Evolutionary conservation across 2,888 invertebrate genomes (phyloP).

Genomic region (Luperina testacea): DNA sequence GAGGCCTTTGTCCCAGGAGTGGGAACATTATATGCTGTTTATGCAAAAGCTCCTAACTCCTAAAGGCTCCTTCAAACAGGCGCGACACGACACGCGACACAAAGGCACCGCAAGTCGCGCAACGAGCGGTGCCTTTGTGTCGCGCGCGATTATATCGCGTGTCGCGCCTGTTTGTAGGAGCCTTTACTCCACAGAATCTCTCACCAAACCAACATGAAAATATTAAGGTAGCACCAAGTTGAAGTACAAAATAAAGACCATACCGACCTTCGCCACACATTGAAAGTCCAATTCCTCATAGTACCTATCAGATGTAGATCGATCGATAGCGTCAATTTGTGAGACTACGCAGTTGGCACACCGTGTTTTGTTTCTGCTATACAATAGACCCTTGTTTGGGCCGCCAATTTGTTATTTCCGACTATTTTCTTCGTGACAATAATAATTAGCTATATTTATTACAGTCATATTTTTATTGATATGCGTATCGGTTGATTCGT

Average conservation of each 20-base stretch:
- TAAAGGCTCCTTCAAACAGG: no score
- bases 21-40: background rate
- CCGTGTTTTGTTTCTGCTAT: slow-evolving; percentile 46
- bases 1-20: background rate
- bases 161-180: no score
- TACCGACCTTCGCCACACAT: slow-evolving; percentile 56
- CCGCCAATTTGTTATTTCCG: slow-evolving; percentile 61
- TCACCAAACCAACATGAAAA: slow-evolving; percentile 9
- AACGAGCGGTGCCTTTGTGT: no score
- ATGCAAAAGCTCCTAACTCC: background rate
- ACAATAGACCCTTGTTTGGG: slow-evolving; percentile 50
- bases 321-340: slow-evolving; percentile 64
- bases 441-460: slow-evolving; percentile 34
- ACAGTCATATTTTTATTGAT: slow-evolving; percentile 30
- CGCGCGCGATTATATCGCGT: no score
- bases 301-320: slow-evolving; percentile 67
- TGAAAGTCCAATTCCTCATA: slow-evolving; percentile 59
- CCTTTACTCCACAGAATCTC: slow-evolving; percentile 4
- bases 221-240: slow-evolving; percentile 18
- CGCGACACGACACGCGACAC: no score
- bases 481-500: slow-evolving; percentile 42
- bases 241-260: slow-evolving; percentile 33
- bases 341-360: slow-evolving; percentile 48
- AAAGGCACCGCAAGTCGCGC: no score
- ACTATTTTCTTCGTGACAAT: slow-evolving; percentile 50